Percentiles rank a stretch among this genome's conserved stretches.
These are phyloP conservation scores for Lissonota sp. DNA, from an alignment of 2,888 invertebrate species.

Conservation along the genomic window DNA sequence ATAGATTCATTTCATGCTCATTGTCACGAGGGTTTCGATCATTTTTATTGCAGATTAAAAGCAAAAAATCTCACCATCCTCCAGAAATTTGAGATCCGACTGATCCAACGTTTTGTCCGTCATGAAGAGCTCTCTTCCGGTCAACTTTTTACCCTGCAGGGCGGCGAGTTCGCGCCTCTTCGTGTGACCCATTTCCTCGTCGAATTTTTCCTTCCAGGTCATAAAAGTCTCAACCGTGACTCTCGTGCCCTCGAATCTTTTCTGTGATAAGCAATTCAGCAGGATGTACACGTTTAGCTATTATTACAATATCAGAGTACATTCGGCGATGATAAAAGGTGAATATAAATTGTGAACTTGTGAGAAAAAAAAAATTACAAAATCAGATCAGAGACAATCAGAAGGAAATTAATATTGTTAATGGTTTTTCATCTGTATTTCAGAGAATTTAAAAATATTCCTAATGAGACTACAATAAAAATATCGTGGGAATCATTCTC, in stretches of 20 bases:
- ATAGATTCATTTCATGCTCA: neutral
- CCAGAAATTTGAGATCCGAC: constrained; percentile 97
- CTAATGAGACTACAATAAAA: too few relatives aligned
- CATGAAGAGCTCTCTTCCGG: constrained; percentile 97
- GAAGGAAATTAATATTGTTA: too few relatives aligned
- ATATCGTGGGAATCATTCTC: constrained; percentile 59
- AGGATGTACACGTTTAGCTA: too few relatives aligned
- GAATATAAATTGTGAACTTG: too few relatives aligned
- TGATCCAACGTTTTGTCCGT: constrained; percentile 96
- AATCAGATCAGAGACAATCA: too few relatives aligned
- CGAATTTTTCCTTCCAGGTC: constrained; percentile 97
- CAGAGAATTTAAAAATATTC: too few relatives aligned
- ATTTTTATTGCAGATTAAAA: constrained; percentile 12
- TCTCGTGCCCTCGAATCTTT: constrained; percentile 97
- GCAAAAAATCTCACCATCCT: constrained; percentile 88
- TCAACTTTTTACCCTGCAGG: constrained; percentile 92
- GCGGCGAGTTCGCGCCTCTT: constrained; percentile 89
- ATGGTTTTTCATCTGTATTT: too few relatives aligned
- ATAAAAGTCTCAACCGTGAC: constrained; percentile 98
- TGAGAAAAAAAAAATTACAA: too few relatives aligned
- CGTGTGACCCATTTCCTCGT: constrained; percentile 92
- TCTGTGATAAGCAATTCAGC: constrained; percentile 85
- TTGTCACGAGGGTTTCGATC: too few relatives aligned
- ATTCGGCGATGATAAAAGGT: too few relatives aligned
- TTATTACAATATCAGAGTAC: too few relatives aligned